Evolutionary conservation across 2,113 vertebrate genomes (phyloP), one percentile per base, ranked within the genome.

Genomic region (Mus pahari): DNA sequence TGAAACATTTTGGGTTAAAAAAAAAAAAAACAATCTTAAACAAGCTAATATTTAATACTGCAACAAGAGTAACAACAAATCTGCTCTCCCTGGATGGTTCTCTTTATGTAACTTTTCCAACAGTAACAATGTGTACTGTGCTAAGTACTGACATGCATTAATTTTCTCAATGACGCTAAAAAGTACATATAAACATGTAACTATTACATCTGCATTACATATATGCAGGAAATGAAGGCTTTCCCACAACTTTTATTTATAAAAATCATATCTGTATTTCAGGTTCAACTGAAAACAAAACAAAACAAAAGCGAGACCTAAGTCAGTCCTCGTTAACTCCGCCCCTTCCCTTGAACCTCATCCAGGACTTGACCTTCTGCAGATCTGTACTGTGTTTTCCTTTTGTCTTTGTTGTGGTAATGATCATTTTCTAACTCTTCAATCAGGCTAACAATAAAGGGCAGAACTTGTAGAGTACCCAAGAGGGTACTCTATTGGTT

Each of bases 321-420:
- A 0, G 20, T 66, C 39, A 20, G 20, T 12, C 71, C 93, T 89
- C 68, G 36, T 48, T 95, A 28, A 78, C 50, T 91, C 84, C 33
- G 31, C 7, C 48, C 14, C 42, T 86, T 19, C 50, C 14, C n/a
- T 90, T 89, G 45, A 16, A 89, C 42, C 42, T 79, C 13, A 66
- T 20, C 1, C n/a, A 19, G 78, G 39, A 78, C 42, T 79, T 74
- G 89, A 81, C 36, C 83, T 91, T 84, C 39, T 89, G 60, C 36
- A 92, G 45, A 79, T 84, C 74, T 89, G 78, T 5, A 22, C 17
- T 20, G 28, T 4, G 64, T 86, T 96, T 93, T 75, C 17, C 86
- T 73, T 62, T n/a, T 84, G 7, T 81, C n/a, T 97, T 81, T 94
- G 88, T 81, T 90, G 84, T 87, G 86, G 24, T 62, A 74, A 83